Base-by-base conservation (phyloP, 2,113 vertebrate genomes). In the Galemys pyrenaicus region DNA sequence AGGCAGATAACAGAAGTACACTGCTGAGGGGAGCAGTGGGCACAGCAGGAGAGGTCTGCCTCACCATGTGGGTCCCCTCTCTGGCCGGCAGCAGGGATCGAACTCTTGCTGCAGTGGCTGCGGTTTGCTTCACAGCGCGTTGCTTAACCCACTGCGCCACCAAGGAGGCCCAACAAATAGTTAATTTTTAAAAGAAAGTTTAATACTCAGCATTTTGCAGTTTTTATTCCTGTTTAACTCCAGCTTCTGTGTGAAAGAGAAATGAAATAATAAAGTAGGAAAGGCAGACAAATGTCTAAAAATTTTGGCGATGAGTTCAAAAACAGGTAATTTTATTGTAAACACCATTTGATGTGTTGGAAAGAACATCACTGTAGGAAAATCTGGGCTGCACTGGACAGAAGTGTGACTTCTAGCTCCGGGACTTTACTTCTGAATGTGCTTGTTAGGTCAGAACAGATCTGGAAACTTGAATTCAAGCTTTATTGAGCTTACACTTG, bases 211-310 rank as follows among this genome's bases (percentile, higher is more conserved):
- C 65, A 71, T 20, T 75, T 80, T 54, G 91, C 22, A 77, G 17
- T 82, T 39, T 39, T 93, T 64, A 30, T 81, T 89, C n/a, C 35
- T 93, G 8, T 65, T 75, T 88, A 77, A 71, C 67, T 70, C 37
- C 58, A 78, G 46, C 22, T 77, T 92, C n/a, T 39, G 62, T 84
- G 44, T 67, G 65, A 78, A 86, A 54, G 58, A 79, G 46, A 65
- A 49, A 16, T 35, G 44, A 93, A 84, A 35, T 44, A 84, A 46
- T 65, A 37, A 41, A 19, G 9, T 19, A 39, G 91, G 51, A 86
- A 62, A 87, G 64, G 56, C 26, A n/a, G 26, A 28, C 37, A 32
- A 9, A 28, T 80, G 44, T 44, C 9, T 44, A 44, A 44, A 32
- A 22, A 16, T 28, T 10, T 86, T 62, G 49, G 30, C 24, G 26